Base-by-base conservation (phyloP, 35 echinoderm and acorn worm species). In the Ophioderma brevispina region DNA sequence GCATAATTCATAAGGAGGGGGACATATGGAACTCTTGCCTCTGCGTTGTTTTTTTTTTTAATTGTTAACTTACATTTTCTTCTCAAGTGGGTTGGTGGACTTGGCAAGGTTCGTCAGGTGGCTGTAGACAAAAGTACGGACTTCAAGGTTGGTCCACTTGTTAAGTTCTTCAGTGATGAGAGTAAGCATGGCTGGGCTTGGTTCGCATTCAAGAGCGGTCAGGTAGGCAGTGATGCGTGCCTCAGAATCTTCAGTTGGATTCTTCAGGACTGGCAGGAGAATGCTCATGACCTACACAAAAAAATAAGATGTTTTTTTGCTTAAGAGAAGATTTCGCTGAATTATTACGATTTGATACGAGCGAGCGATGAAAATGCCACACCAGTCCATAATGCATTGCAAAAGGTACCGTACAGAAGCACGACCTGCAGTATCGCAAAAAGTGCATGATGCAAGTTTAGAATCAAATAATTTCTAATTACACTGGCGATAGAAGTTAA, bases 151-250 rank as follows among this genome's bases (percentile, higher is more conserved):
- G 15, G 82, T 92, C 75, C 84, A 82, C n/a, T 80, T 85, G 64
- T 86, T 92, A n/a, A 85, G 3, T 15, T 86, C 38, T 77, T 92
- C 81, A 42, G 81, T 82, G 75, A 92, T 76, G 40, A 85, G 82
- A 41, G 77, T 85, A 30, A 85, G 52, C 32, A 85, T 21, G 34
- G 38, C 76, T 23, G 81, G 82, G 40, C 37, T 76, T 78, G 41
- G 75, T 23, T 85, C 70, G 90, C 59, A 78, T 38, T 85, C 39
- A 25, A 84, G 35, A 25, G 38, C 78, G n/a, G 77, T 77, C 10
- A 92, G 76, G 75, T 92, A 92, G 23, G 75, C n/a, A 0, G 35
- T 46, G 35, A 92, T 80, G 18, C 90, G 42, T 23, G 83, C 64
- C 31, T 92, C 90, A 1, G 70, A 5, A 55, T 92, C 90, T 43